phyloP scores from a whole-genome alignment of 2,888 invertebrate genomes.

The Acrobeloides nanus region DNA sequence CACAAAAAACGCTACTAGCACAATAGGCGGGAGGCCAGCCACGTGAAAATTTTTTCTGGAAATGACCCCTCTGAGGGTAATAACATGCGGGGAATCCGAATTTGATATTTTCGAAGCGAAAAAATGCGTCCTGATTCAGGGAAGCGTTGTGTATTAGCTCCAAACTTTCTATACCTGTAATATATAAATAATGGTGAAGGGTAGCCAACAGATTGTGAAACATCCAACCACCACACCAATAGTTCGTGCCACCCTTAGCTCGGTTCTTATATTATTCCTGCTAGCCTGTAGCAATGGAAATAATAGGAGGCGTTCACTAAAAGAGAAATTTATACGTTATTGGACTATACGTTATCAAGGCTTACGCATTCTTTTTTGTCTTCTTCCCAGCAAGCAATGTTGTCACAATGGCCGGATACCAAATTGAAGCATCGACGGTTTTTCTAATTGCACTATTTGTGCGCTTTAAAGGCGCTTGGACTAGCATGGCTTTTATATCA shows the following conservation, averaged over 20 bases:
- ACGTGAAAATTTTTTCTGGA: too few relatives aligned
- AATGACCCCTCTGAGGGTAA: too few relatives aligned
- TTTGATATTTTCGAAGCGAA: neutral
- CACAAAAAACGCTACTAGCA: neutral
- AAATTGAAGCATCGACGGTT: slow-evolving; percentile 22
- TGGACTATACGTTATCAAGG: neutral
- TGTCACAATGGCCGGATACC: slow-evolving; percentile 31
- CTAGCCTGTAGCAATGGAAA: slow-evolving; percentile 26
- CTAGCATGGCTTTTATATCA: too few relatives aligned
- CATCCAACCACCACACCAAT: slow-evolving; percentile 49
- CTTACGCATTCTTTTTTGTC: slow-evolving; percentile 11
- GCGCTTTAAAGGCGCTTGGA: too few relatives aligned
- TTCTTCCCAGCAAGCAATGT: slow-evolving; percentile 17
- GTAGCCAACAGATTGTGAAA: slow-evolving; percentile 51
- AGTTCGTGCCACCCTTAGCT: slow-evolving; percentile 48
- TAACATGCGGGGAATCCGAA: neutral
- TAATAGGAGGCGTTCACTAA: slow-evolving; percentile 23
- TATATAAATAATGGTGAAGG: slow-evolving; percentile 49
- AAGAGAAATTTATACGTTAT: too few relatives aligned
- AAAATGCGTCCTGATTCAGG: neutral
- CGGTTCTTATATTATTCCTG: slow-evolving; percentile 29
- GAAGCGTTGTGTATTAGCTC: neutral
- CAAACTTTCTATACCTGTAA: slow-evolving; percentile 32
- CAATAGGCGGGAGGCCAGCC: too few relatives aligned
- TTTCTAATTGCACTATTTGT: too few relatives aligned